These are phyloP conservation scores for Stichopus horrens DNA, from an alignment of 53 echinoderm and acorn worm species.

Conservation along the genomic window DNA sequence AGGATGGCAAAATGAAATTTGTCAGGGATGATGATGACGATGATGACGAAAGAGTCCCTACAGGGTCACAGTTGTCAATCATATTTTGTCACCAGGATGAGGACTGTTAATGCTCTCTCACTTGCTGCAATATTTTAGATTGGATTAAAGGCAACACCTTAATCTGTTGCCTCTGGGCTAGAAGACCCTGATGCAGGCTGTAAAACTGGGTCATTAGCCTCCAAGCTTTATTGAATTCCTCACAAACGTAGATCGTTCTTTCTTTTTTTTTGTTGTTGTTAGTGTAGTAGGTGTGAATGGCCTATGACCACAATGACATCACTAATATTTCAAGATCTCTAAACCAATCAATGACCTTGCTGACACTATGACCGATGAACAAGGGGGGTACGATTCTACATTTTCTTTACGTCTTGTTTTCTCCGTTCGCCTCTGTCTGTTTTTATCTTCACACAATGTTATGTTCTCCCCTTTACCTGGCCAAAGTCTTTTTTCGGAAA, in stretches of 20 bases:
- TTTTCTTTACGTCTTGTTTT: background rate
- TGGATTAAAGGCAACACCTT: conserved; percentile 39
- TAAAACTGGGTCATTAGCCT: conserved; percentile 41
- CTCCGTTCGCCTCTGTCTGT: background rate
- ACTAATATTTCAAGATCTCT: background rate
- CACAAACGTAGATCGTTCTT: too few relatives aligned
- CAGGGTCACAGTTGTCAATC: conserved; percentile 36
- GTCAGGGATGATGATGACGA: background rate
- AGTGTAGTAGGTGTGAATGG: conserved; percentile 29
- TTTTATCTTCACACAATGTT: background rate
- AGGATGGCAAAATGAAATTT: background rate
- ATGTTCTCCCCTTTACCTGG: background rate
- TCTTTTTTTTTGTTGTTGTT: background rate
- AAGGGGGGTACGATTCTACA: background rate
- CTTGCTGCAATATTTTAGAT: conserved; percentile 33
- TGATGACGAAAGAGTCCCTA: background rate
- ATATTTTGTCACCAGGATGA: conserved; percentile 25
- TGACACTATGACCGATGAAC: background rate
- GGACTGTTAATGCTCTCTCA: conserved; percentile 29
- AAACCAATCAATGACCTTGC: conserved; percentile 24
- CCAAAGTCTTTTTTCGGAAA: background rate
- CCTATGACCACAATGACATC: conserved; percentile 35
- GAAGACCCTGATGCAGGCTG: background rate
- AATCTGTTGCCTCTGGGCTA: conserved; percentile 37
- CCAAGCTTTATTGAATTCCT: conserved; percentile 12